Base-by-base conservation (phyloP, 2,797 vertebrate genomes). In the Melanotaenia boesemani region DNA sequence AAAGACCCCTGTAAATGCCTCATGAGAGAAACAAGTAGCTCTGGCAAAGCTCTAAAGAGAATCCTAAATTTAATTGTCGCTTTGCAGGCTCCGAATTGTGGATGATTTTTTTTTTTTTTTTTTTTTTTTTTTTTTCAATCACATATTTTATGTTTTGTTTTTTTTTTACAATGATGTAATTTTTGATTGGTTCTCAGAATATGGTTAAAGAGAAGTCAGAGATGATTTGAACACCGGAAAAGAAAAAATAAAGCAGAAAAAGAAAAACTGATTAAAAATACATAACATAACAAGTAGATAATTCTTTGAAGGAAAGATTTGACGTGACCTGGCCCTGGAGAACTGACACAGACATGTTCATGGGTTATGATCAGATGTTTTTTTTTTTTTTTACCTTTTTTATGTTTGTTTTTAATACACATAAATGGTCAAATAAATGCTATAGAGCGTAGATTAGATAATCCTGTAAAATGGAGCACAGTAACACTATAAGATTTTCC, bases 21-120 rank as follows among this genome's bases (percentile, higher is more conserved):
- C 15, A 37, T 52, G 56, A 44, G 55, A 56, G 76, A 59, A 64
- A 77, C 22, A 10, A 73, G 59, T 22, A 63, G 32, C 48, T 63
- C 20, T 15, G 34, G 24, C 5, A 30, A 64, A 63, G 55, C n/a
- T 30, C 24, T 44, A 4, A 26, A 65, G 13, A 24, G 26, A 55
- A 37, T 12, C 16, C 5, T 2, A 10, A 39, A 41, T 15, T 34
- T 4, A 15, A 7, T 6, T 56, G 24, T 56, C 15, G 6, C n/a
- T 52, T 52, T 22, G 9, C 6, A 6, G 7, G n/a, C 8, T 52
- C 9, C 22, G n/a, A 52, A 52, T 24, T 52, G 7, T 10, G 9
- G 3, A 11, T n/a, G 20, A 22, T 9, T 12, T 52, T 12, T 48
- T 10, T 8, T 36, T 10, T 8, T 36, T 10, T 10, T 9, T 9